Evolutionary conservation across 2,797 vertebrate genomes (phyloP).

Genomic region (Hoplostethus mediterraneus): DNA sequence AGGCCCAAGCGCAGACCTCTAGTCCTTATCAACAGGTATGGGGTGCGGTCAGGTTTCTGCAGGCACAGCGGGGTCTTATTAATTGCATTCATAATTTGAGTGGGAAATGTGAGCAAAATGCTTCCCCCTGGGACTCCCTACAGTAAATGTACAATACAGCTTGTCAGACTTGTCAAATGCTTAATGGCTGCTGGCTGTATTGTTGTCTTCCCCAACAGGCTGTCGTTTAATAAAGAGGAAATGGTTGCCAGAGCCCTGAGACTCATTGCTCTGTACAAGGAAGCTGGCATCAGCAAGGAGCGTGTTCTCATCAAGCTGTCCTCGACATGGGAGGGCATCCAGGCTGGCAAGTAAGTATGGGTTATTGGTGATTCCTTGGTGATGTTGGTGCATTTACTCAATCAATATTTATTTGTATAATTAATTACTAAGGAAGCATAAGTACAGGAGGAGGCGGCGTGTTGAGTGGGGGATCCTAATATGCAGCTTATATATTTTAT

Average conservation of each 20-base stretch:
- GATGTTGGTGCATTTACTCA: too few relatives aligned
- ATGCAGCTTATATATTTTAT: too few relatives aligned
- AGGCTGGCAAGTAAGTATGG: constrained; percentile 92
- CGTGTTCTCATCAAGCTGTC: constrained; percentile 96
- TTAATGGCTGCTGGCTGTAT: background rate
- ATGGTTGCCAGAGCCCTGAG: constrained; percentile 91
- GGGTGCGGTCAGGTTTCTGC: too few relatives aligned
- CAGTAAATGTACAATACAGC: background rate
- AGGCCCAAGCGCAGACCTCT: too few relatives aligned
- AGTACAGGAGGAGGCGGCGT: too few relatives aligned
- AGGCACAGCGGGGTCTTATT: too few relatives aligned
- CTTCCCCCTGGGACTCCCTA: background rate
- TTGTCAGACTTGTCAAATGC: background rate
- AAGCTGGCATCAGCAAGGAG: constrained; percentile 91
- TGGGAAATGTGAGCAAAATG: too few relatives aligned
- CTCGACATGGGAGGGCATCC: constrained; percentile 98
- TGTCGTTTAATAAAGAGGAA: constrained; percentile 94
- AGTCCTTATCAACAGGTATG: too few relatives aligned
- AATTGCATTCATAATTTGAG: too few relatives aligned
- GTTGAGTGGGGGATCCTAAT: too few relatives aligned
- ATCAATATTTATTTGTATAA: too few relatives aligned
- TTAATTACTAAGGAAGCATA: too few relatives aligned
- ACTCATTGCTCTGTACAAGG: constrained; percentile 93
- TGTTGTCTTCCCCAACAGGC: constrained; percentile 67
- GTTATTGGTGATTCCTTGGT: background rate